A percentile compares a stretch with the other conserved stretches of the same genome.
Conservation (phyloP, 2,888 invertebrate species). For the Linnaemya tessellans region DNA sequence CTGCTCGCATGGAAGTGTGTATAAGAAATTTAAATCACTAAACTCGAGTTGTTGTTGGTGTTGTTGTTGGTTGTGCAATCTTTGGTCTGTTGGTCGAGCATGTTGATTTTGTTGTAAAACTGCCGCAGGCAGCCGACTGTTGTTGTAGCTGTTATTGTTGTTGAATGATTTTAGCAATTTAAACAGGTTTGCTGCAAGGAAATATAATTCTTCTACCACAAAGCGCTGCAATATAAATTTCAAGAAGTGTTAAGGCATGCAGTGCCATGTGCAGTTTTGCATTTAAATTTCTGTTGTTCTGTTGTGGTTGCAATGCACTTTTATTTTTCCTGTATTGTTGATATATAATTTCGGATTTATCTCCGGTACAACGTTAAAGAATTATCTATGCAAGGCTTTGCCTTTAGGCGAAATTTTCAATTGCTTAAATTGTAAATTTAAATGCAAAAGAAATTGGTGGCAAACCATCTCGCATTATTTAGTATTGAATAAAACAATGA, state of each 20-base stretch:
- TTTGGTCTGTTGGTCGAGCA: conserved; percentile 31
- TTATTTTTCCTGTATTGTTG: conserved; percentile 9
- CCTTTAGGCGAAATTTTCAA: background rate
- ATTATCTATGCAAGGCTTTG: conserved; percentile 3
- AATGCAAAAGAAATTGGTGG: conserved; percentile 36
- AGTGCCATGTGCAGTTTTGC: conserved; percentile 66
- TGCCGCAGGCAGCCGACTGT: background rate
- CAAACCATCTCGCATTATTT: conserved; percentile 18
- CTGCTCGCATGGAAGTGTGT: background rate
- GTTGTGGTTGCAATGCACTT: background rate
- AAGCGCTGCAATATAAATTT: conserved; percentile 63
- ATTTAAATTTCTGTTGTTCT: conserved; percentile 31
- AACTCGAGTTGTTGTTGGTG: conserved; percentile 38
- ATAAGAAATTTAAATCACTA: conserved; percentile 17
- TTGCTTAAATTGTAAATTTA: conserved; percentile 33
- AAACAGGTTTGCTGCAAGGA: conserved; percentile 44
- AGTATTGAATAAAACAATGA: background rate
- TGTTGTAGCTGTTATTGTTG: conserved; percentile 23
- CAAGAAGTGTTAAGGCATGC: conserved; percentile 64
- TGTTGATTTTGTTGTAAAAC: conserved; percentile 24
- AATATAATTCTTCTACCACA: conserved; percentile 58
- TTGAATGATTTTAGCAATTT: conserved; percentile 42
- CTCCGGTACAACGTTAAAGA: background rate
- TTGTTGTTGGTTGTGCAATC: conserved; percentile 32
- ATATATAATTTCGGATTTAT: background rate